phyloP scores from a whole-genome alignment of 2,113 vertebrate genomes.

The Passerina amoena region DNA sequence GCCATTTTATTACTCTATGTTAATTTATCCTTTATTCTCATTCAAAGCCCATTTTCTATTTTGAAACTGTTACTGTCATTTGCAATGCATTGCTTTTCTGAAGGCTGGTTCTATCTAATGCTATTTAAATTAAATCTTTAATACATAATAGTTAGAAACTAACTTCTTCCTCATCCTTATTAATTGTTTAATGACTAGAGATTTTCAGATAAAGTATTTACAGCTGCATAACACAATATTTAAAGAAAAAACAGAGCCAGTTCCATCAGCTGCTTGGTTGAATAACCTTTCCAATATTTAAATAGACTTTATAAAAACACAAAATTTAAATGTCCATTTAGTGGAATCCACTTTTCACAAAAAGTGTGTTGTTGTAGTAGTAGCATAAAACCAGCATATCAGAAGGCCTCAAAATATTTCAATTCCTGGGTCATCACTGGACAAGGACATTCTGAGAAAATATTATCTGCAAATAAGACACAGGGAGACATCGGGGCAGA shows the following conservation, averaged over 20 bases:
- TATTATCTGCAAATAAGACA: neutral
- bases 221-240: neutral
- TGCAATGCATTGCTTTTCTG: neutral
- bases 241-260: neutral
- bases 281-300: neutral
- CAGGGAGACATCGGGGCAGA: fast-evolving
- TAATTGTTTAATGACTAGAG: neutral
- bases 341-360: neutral
- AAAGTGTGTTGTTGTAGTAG: neutral
- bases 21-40: slow-evolving; percentile 2
- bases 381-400: neutral
- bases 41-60: neutral
- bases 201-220: neutral
- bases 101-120: neutral
- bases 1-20: neutral
- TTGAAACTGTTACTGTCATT: slow-evolving; percentile 18
- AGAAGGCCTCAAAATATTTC: neutral
- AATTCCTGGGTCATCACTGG: neutral
- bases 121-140: slow-evolving; percentile 23
- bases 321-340: neutral
- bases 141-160: neutral
- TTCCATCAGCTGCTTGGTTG: neutral
- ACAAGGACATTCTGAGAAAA: neutral
- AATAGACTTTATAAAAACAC: neutral
- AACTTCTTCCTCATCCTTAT: neutral